phyloP scores from a whole-genome alignment of 2,113 vertebrate genomes.

The Gadus chalcogrammus region DNA sequence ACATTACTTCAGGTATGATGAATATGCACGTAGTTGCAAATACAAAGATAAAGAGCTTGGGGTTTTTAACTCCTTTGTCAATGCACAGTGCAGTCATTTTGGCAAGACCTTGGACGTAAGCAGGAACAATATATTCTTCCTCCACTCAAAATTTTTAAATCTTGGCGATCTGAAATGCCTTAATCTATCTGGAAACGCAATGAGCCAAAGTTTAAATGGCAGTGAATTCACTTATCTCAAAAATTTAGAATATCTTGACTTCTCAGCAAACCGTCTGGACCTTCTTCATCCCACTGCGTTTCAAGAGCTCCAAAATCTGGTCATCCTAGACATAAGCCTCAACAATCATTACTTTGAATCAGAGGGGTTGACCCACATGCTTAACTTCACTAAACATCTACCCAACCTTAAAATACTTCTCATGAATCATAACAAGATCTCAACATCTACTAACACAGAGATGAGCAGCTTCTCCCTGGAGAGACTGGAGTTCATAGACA shows the following conservation, averaged over 20 bases:
- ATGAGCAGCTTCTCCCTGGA: slow-evolving; percentile 83
- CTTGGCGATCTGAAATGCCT: slow-evolving; percentile 82
- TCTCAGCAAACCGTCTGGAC: slow-evolving; percentile 87
- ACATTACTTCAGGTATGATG: slow-evolving; percentile 90
- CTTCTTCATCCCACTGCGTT: slow-evolving; percentile 84
- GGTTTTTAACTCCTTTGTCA: slow-evolving; percentile 56
- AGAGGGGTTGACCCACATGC: slow-evolving; percentile 87
- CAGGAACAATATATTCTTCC: slow-evolving; percentile 91
- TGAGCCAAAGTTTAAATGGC: slow-evolving; percentile 90
- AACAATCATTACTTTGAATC: slow-evolving; percentile 88
- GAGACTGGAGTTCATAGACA: slow-evolving; percentile 85
- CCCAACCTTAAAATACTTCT: slow-evolving; percentile 75
- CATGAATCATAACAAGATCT: slow-evolving; percentile 91
- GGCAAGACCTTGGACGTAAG: slow-evolving; percentile 88
- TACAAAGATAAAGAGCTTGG: slow-evolving; percentile 80
- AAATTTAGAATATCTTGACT: slow-evolving; percentile 86
- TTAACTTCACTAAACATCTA: slow-evolving; percentile 81
- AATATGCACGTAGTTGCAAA: slow-evolving; percentile 82
- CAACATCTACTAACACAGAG: slow-evolving; percentile 78
- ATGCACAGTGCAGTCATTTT: slow-evolving; percentile 74
- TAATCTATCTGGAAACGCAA: slow-evolving; percentile 88
- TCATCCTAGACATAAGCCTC: slow-evolving; percentile 87
- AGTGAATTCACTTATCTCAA: slow-evolving; percentile 79
- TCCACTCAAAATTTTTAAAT: slow-evolving; percentile 77
- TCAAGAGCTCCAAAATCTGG: slow-evolving; percentile 75